A percentile compares a stretch with the other conserved stretches of the same genome.
Conservation (phyloP, 2,113 vertebrate genomes). For the Electrona antarctica region DNA sequence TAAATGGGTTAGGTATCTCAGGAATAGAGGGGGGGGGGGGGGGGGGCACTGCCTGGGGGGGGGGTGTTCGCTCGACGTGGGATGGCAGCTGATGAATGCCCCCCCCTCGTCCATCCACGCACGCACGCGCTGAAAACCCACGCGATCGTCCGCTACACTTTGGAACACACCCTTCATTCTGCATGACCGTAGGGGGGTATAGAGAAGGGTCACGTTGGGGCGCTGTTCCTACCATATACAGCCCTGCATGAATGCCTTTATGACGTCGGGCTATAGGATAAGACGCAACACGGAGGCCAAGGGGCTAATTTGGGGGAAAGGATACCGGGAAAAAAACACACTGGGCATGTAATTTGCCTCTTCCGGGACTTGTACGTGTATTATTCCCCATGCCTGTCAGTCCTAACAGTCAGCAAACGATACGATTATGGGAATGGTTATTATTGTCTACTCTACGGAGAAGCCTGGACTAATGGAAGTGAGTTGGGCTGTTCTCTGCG, state of each 20-base stretch:
- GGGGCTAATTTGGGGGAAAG: background rate
- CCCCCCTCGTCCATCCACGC: slow-evolving; percentile 44
- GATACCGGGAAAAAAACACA: background rate
- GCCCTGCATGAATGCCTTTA: background rate
- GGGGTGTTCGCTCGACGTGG: slow-evolving; percentile 51
- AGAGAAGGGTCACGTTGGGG: slow-evolving; percentile 29
- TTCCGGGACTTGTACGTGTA: background rate
- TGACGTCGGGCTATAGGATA: background rate
- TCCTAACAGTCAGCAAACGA: too few species aligned
- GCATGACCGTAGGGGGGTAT: slow-evolving; percentile 10
- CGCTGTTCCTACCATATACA: slow-evolving; percentile 23
- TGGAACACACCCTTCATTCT: slow-evolving; percentile 28
- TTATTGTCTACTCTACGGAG: too few species aligned
- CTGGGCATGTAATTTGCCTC: background rate
- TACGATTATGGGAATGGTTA: too few species aligned
- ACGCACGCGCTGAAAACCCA: slow-evolving; percentile 22
- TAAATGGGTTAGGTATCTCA: slow-evolving; percentile 56
- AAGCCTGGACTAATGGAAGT: too few species aligned
- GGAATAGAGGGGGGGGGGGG: slow-evolving; percentile 34
- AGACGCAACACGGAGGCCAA: background rate
- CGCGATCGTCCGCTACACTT: slow-evolving; percentile 4
- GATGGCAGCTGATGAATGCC: slow-evolving; percentile 63
- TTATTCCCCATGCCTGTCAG: background rate
- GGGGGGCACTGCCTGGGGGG: background rate
- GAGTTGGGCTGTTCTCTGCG: too few species aligned